Percentiles rank a stretch among this genome's conserved stretches.
Conservation (phyloP, 2,888 invertebrate species). For the Odontothrips loti region DNA sequence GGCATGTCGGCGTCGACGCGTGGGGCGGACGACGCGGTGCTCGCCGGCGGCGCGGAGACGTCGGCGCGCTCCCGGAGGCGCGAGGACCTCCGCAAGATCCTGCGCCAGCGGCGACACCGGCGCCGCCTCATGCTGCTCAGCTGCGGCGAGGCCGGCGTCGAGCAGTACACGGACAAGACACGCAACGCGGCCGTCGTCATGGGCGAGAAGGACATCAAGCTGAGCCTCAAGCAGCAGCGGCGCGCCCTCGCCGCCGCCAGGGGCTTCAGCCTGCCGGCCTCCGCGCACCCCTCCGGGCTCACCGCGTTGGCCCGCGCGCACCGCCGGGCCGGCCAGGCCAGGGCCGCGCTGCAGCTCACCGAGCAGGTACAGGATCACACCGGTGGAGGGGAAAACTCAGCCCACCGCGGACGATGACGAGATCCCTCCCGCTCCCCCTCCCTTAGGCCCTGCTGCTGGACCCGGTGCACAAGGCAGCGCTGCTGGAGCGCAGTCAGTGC, state of each 20-base stretch:
- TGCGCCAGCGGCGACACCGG: slow-evolving; percentile 4
- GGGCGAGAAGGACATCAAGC: slow-evolving; percentile 23
- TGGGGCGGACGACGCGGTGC: neutral
- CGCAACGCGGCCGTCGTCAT: slow-evolving; percentile 19
- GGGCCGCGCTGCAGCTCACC: slow-evolving; percentile 12
- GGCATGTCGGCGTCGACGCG: neutral
- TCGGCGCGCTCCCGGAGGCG: neutral
- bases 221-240: slow-evolving; percentile 19
- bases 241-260: slow-evolving; percentile 2
- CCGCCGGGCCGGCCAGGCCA: slow-evolving; percentile 9
- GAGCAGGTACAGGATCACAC: neutral
- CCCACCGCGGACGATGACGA: too few species aligned
- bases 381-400: too few species aligned
- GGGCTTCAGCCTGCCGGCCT: slow-evolving; percentile 12
- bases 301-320: neutral
- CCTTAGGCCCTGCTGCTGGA: neutral
- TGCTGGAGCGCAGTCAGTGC: slow-evolving; percentile 7
- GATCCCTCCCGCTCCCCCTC: neutral
- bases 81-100: neutral
- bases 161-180: slow-evolving; percentile 22
- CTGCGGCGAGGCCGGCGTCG: slow-evolving; percentile 14
- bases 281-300: neutral
- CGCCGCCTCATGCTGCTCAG: slow-evolving; percentile 17
- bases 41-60: slow-evolving; percentile 1
- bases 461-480: neutral